These are phyloP conservation scores for Epizoanthus ramosus DNA, from an alignment of 92 coral and sea anemone genomes.

Conservation along the genomic window DNA sequence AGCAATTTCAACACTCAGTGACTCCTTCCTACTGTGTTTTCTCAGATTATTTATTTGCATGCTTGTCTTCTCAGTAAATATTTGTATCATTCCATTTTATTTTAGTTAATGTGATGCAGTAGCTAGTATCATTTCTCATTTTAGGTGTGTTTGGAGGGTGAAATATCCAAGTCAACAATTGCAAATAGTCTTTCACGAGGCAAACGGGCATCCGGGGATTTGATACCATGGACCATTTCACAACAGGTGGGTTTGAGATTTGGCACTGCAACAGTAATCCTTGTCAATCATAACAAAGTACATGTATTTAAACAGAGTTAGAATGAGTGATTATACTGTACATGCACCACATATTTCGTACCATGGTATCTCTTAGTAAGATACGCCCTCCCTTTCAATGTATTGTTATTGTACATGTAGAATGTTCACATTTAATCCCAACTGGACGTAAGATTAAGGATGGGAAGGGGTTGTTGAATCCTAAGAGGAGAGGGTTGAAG, in stretches of 20 bases:
- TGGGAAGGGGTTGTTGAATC: background rate
- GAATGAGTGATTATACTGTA: background rate
- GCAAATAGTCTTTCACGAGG: slow-evolving; percentile 95
- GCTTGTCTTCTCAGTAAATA: too few relatives aligned
- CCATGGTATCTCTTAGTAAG: background rate
- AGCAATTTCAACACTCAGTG: too few relatives aligned
- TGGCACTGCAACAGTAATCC: too few relatives aligned
- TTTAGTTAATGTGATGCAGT: too few relatives aligned
- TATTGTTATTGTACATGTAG: background rate
- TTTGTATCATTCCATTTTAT: too few relatives aligned
- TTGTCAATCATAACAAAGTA: too few relatives aligned
- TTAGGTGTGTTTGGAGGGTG: slow-evolving; percentile 97
- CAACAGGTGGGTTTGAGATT: slow-evolving; percentile 70
- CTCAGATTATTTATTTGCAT: too few relatives aligned
- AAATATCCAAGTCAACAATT: slow-evolving; percentile 90
- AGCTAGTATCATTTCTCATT: background rate
- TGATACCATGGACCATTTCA: slow-evolving; percentile 98
- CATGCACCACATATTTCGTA: too few relatives aligned
- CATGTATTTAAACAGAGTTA: background rate
- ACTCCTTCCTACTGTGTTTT: too few relatives aligned
- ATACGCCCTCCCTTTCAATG: background rate
- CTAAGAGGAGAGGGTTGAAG: background rate
- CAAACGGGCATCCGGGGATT: slow-evolving; percentile 95
- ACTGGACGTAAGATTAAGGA: background rate
- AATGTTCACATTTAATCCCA: too few relatives aligned